Base-by-base conservation (phyloP, 2,113 vertebrate genomes). In the Morone saxatilis region DNA sequence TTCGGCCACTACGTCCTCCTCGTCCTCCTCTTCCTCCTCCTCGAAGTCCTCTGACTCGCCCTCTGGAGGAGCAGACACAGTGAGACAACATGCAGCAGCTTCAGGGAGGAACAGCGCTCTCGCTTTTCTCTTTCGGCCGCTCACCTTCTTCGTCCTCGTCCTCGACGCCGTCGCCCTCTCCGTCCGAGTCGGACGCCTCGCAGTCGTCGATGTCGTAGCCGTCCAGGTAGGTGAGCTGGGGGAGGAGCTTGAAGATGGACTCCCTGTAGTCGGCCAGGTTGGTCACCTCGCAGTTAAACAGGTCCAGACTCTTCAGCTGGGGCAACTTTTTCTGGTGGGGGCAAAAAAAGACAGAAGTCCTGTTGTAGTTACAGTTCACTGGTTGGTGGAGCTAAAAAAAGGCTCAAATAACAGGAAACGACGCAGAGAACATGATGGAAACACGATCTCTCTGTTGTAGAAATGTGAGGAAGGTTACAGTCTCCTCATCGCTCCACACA, bases 241-340 rank as follows among this genome's bases (percentile, higher is more conserved):
- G 96, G 73, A 97, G 95, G 4, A 95, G 95, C 57, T 93, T 91
- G 38, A 97, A 97, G 62, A 97, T 95, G 41, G 96, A 96, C 60
- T 96, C 96, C 14, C 94, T 68, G 92, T 96, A 97, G 89, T 96
- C 95, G 13, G 92, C 95, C 78, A 97, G 95, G 94, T 95, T 96
- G 0, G 95, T 97, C 88, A 97, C 97, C 85, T 97, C 96, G 0
- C 95, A 96, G 91, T 96, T 96, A 63, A 97, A 97, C 76, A 97
- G 93, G 89, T 97, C 96, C 69, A 97, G 92, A 40, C 95, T 96
- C 84, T 79, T 94, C 9, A 96, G 92, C 91, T 95, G 94, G 1
- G 95, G 94, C 70, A 95, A 45, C 84, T 96, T 97, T 93, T 97
- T 96, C 96, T 96, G 73, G 0, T 1, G 43, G 31, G 5, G 7